Percentiles rank a stretch among this genome's conserved stretches.
Conservation (phyloP, 2,888 invertebrate species). For the Scaptomyza polygonia region DNA sequence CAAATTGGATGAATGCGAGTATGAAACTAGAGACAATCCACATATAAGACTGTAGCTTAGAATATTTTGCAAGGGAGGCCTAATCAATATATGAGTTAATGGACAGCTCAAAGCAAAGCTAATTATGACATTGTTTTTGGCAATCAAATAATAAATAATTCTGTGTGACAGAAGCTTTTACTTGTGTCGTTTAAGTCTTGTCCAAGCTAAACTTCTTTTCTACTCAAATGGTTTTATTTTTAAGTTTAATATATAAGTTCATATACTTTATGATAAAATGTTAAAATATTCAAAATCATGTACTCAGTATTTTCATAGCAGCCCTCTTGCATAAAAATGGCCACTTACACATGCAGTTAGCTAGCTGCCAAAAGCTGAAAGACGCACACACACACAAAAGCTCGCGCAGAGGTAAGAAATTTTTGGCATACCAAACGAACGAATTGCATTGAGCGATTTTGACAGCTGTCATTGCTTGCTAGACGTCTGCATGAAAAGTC, state of each 20-base stretch:
- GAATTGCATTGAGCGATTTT: slow-evolving; percentile 67
- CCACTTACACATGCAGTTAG: slow-evolving; percentile 68
- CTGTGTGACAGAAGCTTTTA: no score
- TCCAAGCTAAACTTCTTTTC: no score
- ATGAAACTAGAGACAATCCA: slow-evolving; percentile 54
- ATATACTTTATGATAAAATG: no score
- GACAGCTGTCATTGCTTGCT: slow-evolving; percentile 71
- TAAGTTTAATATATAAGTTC: no score
- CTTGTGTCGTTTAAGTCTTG: no score
- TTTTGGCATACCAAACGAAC: slow-evolving; percentile 60
- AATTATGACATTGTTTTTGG: no score
- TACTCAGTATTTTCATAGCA: not conserved
- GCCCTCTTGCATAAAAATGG: slow-evolving; percentile 32
- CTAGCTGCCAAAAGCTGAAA: slow-evolving; percentile 34
- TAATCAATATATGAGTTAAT: no score
- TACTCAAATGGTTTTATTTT: no score
- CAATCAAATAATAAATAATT: no score
- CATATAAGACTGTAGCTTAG: slow-evolving; percentile 4
- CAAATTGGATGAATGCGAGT: slow-evolving; percentile 66
- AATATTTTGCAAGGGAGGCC: slow-evolving; percentile 8
- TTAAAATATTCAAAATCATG: no score
- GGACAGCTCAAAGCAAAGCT: no score
- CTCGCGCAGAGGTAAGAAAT: slow-evolving; percentile 30
- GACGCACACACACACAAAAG: slow-evolving; percentile 13
- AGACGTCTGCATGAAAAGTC: slow-evolving; percentile 44